phyloP scores from a whole-genome alignment of 2,888 invertebrate genomes.

The Meghimatium bilineatum region DNA sequence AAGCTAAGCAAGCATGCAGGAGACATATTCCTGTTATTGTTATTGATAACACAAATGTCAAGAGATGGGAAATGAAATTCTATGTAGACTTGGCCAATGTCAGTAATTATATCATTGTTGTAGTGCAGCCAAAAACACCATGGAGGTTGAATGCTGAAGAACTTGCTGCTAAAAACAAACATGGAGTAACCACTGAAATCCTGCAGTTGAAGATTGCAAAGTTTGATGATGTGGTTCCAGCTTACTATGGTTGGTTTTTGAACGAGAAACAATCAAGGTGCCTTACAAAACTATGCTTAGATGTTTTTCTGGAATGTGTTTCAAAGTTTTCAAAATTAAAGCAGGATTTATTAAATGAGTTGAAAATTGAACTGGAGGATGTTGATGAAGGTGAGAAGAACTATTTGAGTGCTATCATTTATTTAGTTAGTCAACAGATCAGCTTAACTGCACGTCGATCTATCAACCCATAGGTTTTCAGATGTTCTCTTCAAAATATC shows the following conservation, averaged over 20 bases:
- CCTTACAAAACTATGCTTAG: conserved; percentile 55
- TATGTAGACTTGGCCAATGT: conserved; percentile 70
- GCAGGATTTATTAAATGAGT: conserved; percentile 37
- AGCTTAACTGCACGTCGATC: no score
- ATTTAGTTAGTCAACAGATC: no score
- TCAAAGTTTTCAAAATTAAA: conserved; percentile 46
- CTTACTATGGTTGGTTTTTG: conserved; percentile 75
- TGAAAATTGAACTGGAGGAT: conserved; percentile 29
- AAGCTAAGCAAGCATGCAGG: conserved; percentile 66
- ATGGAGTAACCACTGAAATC: conserved; percentile 63
- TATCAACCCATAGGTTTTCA: no score
- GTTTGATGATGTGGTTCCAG: conserved; percentile 66
- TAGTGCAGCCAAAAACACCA: conserved; percentile 74
- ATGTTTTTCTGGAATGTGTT: conserved; percentile 56
- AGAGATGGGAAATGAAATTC: conserved; percentile 72
- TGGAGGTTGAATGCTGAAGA: conserved; percentile 71
- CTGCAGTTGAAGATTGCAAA: conserved; percentile 57
- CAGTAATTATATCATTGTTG: conserved; percentile 70
- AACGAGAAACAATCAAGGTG: conserved; percentile 56
- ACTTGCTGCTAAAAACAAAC: conserved; percentile 67
- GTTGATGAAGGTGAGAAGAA: conserved; percentile 40
- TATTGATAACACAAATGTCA: conserved; percentile 77
- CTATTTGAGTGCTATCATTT: neutral
- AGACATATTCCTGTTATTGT: conserved; percentile 64
- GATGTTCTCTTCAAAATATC: no score